Evolutionary conservation across 2,797 vertebrate species (phyloP).

Genomic region (Arctocebus calabarensis): DNA sequence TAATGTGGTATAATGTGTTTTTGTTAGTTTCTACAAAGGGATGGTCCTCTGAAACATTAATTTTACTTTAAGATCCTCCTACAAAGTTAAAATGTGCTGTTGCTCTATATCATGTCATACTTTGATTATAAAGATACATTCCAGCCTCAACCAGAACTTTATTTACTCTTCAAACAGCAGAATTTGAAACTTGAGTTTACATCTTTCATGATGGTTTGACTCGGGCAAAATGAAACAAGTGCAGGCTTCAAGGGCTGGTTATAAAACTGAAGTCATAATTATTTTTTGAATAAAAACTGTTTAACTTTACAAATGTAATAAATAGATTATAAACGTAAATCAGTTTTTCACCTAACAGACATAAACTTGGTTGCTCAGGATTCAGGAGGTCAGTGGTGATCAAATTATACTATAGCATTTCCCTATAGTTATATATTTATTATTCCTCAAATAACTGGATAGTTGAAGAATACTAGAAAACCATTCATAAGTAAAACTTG

Average conservation of each 20-base stretch:
- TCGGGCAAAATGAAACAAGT: constrained; percentile 12
- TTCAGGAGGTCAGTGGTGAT: constrained; percentile 47
- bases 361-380: background rate
- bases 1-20: background rate
- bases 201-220: background rate
- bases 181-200: background rate
- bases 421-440: constrained; percentile 13
- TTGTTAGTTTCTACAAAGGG: background rate
- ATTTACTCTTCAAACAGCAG: background rate
- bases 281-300: constrained; percentile 42
- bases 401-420: constrained; percentile 20
- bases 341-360: constrained; percentile 16
- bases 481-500: constrained; percentile 16
- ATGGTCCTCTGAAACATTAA: background rate
- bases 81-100: background rate
- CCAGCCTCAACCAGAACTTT: background rate
- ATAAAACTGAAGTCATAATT: constrained; percentile 16
- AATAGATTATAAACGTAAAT: background rate
- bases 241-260: background rate
- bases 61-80: constrained; percentile 36
- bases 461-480: constrained; percentile 56
- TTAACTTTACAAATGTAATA: constrained; percentile 25
- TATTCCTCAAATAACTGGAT: constrained; percentile 47
- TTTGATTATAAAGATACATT: constrained; percentile 21
- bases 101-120: background rate